Evolutionary conservation across 2,113 vertebrate genomes (phyloP).

Genomic region (Salvelinus namaycush): DNA sequence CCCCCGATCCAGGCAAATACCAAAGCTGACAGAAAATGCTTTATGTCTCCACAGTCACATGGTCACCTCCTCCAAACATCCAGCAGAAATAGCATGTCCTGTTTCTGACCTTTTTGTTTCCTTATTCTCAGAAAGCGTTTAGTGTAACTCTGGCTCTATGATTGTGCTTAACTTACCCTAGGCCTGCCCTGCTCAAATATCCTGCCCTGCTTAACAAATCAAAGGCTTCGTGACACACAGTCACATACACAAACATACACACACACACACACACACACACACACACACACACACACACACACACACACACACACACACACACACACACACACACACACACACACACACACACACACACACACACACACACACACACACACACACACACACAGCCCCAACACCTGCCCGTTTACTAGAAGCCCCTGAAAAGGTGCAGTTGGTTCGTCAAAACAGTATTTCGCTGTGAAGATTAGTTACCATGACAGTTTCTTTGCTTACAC

Average conservation of each 20-base stretch:
- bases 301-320: too few species aligned
- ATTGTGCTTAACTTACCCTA: neutral
- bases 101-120: constrained; percentile 44
- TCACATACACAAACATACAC: neutral
- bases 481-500: constrained; percentile 33
- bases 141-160: constrained; percentile 24
- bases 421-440: constrained; percentile 22
- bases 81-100: constrained; percentile 48
- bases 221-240: neutral
- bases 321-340: neutral
- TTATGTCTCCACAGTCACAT: constrained; percentile 72
- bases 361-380: neutral
- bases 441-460: constrained; percentile 20
- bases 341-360: neutral
- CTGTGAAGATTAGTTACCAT: constrained; percentile 47
- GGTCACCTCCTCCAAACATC: constrained; percentile 58
- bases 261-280: neutral
- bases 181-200: neutral
- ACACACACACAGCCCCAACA: constrained; percentile 1
- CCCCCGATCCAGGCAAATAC: constrained; percentile 64
- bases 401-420: neutral
- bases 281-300: neutral
- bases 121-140: constrained; percentile 36
- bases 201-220: too few species aligned
- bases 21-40: constrained; percentile 68